Evolutionary conservation across 2,888 invertebrate genomes (phyloP).

Genomic region (Chromoteleia sp.): DNA sequence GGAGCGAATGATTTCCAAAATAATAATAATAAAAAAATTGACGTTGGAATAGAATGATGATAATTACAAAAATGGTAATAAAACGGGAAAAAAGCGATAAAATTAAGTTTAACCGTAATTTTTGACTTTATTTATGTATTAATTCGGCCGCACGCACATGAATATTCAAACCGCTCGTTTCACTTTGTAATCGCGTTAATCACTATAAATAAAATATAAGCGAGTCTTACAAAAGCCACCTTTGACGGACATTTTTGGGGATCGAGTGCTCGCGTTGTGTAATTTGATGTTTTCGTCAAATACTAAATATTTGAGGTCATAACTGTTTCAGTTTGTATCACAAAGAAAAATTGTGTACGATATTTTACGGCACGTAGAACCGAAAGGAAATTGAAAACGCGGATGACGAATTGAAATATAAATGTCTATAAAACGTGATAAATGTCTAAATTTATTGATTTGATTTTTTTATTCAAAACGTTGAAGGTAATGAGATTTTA

Average conservation of each 20-base stretch:
- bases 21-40: background rate
- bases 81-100: background rate
- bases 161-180: slow-evolving; percentile 45
- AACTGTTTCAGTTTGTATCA: background rate
- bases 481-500: no score
- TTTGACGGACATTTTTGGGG: slow-evolving; percentile 1
- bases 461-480: no score
- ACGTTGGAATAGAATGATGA: no score
- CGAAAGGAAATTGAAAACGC: background rate
- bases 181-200: slow-evolving; percentile 38
- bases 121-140: slow-evolving; percentile 18
- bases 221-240: slow-evolving; percentile 18
- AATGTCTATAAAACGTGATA: no score
- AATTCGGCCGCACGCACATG: slow-evolving; percentile 26
- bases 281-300: slow-evolving; percentile 4
- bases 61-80: no score
- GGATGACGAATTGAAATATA: background rate
- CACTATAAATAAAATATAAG: slow-evolving; percentile 31
- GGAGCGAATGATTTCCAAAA: slow-evolving; percentile 13
- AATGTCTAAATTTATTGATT: no score
- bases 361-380: background rate
- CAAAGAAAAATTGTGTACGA: background rate
- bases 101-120: no score
- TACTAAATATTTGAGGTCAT: slow-evolving; percentile 7
- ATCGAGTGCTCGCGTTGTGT: background rate